Base-by-base conservation (phyloP, 1,140 invertebrate genomes). In the Apis florea region DNA sequence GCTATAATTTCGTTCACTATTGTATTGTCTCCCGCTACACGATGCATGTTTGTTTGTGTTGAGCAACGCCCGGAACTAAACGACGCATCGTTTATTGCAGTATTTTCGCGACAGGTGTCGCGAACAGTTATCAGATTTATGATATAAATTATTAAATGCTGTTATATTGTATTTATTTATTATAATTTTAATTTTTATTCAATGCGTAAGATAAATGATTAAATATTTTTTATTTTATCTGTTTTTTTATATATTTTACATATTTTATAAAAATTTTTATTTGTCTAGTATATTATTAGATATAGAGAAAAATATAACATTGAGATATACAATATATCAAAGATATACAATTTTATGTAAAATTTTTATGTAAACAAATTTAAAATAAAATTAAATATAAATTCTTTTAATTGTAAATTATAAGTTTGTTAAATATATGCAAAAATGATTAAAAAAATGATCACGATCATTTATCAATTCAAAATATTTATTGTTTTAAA, bases 21-120 rank as follows among this genome's bases (percentile, higher is more conserved):
- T 66, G 79, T 67, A 86, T 85, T 69, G 83, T 58, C 59, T 88
- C 79, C 78, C 70, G 82, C 67, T 79, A 77, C 87, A 82, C 82
- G 85, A 64, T 71, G 83, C 88, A 87, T 88, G 85, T 87, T 87
- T 85, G 64, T 79, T 73, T 75, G 82, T 76, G 66, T 63, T 64
- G 75, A 82, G 84, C 74, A 83, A 82, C 80, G 69, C 58, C 76
- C 82, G 87, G 84, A 89, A 90, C 89, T 90, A 87, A 88, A 87
- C 86, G 84, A 82, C 86, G 86, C 87, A 85, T 86, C 86, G 87
- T 66, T 76, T 68, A 79, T 26, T 63, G 90, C 91, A 86, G 75
- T 87, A 40, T 80, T 85, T 68, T 76, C 87, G 90, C 89, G 90
- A 66, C 86, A 93, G 92, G 88, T 93, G 92, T 90, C 92, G 91